A percentile compares a stretch with the other conserved stretches of the same genome.
phyloP scores from a whole-genome alignment of 1,140 invertebrate genomes.

The Drosophila fuyamai region DNA sequence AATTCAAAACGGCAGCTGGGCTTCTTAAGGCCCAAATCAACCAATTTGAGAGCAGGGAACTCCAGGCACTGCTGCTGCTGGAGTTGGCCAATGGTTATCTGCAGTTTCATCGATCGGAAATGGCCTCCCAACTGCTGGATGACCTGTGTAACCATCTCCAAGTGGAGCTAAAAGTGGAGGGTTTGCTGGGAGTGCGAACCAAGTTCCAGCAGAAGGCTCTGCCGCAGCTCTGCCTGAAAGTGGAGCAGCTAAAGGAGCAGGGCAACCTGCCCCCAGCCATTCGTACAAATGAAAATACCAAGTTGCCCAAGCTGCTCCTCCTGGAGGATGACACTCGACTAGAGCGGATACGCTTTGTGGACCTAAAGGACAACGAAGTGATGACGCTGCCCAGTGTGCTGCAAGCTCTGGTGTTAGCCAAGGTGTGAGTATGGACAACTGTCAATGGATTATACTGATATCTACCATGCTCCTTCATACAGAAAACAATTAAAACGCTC shows the following conservation, averaged over 20 bases:
- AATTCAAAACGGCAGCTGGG: conserved; percentile 87
- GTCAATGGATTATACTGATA: conserved; percentile 36
- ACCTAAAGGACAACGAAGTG: conserved; percentile 86
- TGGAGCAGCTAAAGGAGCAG: conserved; percentile 65
- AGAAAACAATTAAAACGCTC: conserved; percentile 88
- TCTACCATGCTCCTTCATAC: conserved; percentile 76
- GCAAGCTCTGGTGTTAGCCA: conserved; percentile 91
- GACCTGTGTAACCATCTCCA: conserved; percentile 87
- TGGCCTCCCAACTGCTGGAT: conserved; percentile 89
- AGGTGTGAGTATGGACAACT: conserved; percentile 86
- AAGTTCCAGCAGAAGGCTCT: conserved; percentile 93
- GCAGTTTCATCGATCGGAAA: conserved; percentile 89
- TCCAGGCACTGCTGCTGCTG: conserved; percentile 89
- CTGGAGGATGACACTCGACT: conserved; percentile 94
- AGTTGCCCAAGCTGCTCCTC: conserved; percentile 88
- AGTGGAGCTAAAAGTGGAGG: conserved; percentile 88
- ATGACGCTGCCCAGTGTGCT: conserved; percentile 89
- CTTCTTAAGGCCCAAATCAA: conserved; percentile 85
- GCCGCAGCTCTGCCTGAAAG: conserved; percentile 91
- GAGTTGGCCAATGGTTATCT: conserved; percentile 92
- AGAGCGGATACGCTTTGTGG: conserved; percentile 90
- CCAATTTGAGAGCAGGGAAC: conserved; percentile 84
- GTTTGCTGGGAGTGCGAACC: conserved; percentile 94
- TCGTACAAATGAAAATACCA: conserved; percentile 84
- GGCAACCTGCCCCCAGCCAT: conserved; percentile 79